Percentiles rank a stretch among this genome's conserved stretches.
Evolutionary conservation across 2,113 vertebrate genomes (phyloP).

Genomic region (Lepus americanus): DNA sequence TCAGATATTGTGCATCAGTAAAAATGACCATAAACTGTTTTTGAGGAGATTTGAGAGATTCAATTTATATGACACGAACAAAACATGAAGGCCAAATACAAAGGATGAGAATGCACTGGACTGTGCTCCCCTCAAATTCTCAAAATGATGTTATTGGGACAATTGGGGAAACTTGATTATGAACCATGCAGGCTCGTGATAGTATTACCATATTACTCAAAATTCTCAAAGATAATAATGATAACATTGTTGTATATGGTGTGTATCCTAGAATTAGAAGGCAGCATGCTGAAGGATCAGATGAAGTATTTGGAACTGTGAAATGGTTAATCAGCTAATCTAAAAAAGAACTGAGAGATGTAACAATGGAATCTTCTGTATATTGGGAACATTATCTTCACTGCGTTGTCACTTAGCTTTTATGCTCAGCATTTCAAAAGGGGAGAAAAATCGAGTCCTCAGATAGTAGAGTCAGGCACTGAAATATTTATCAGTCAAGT

Average conservation of each 20-base stretch:
- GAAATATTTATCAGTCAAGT: neutral
- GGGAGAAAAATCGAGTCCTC: neutral
- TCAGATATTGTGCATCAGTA: too few species aligned
- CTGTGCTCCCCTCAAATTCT: neutral
- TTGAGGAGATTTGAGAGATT: too few species aligned
- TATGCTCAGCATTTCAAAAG: neutral
- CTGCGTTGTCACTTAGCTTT: neutral
- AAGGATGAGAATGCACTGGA: neutral
- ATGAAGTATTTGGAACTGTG: neutral
- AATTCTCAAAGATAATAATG: neutral
- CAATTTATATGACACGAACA: neutral
- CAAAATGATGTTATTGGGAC: neutral
- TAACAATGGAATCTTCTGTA: neutral
- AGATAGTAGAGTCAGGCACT: neutral
- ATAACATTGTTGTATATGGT: too few species aligned
- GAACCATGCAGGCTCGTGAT: neutral
- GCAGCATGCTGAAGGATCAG: neutral
- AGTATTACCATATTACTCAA: neutral
- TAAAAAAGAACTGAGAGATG: neutral
- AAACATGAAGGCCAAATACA: neutral
- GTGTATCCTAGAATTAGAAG: neutral
- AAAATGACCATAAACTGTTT: too few species aligned
- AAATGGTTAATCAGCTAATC: neutral
- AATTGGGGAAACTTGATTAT: neutral
- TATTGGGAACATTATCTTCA: neutral